Evolutionary conservation across 2,888 invertebrate genomes (phyloP), one percentile per base, ranked within the genome.

Genomic region (Villa cingulata): DNA sequence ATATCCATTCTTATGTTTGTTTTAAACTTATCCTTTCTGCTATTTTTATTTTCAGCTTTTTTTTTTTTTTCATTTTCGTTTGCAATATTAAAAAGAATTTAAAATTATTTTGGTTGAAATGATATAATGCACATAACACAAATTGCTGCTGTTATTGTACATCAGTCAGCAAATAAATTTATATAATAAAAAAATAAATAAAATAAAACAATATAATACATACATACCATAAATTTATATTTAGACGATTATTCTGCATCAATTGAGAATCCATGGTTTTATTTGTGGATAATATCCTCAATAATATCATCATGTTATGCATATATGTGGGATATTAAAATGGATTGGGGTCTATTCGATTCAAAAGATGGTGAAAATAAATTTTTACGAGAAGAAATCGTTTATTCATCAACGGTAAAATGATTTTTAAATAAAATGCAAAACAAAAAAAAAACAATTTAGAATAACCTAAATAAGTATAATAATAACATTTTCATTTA

Each of bases 321-420:
- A 6, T 86, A 86, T 63, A 76, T 80, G 20, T 89, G 89, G 88
- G 88, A 89, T 65, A 79, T 88, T 47, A 84, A 83, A 70, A 86
- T 89, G 85, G 89, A 89, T 74, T 89, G 88, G 88, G 86, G 86
- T 7, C 70, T 87, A 39, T 75, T 86, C 59, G 87, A 86, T 65
- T 74, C 77, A 52, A 75, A 77, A 55, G 77, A 83, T 15, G 83
- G 83, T n/a, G 83, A 84, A 65, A 81, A 86, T 70, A 74, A 71
- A 60, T 78, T 84, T 62, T 71, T 86, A 37, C 67, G 86, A 48
- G 86, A 86, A 64, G 86, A 86, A 72, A 80, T 83, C 55, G 85
- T 86, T 43, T 86, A 86, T 68, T 80, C 83, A 20, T 79, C 80
- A 50, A 78, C 78, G 62, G 84, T 83, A 68, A 72, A 64, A 57